A percentile compares a stretch with the other conserved stretches of the same genome.
Evolutionary conservation across 2,797 vertebrate species (phyloP).

Genomic region (Parambassis ranga): DNA sequence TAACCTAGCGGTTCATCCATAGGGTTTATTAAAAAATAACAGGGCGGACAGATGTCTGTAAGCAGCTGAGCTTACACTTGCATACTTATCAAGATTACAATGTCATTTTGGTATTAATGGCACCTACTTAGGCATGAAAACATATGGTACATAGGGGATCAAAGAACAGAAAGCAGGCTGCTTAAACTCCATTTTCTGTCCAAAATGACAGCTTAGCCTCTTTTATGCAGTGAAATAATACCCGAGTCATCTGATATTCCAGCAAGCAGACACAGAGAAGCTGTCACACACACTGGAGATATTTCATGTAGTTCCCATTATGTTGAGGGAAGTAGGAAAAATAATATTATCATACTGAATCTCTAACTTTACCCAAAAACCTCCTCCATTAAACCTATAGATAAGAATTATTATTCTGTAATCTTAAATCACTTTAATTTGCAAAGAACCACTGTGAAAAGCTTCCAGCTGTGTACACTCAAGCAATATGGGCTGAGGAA

Average conservation of each 20-base stretch:
- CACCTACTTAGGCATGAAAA: constrained; percentile 46
- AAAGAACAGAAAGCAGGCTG: constrained; percentile 32
- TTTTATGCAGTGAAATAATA: constrained; percentile 38
- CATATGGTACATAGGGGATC: constrained; percentile 42
- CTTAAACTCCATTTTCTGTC: constrained; percentile 35
- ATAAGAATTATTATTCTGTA: background rate
- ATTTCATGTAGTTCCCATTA: background rate
- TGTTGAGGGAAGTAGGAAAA: constrained; percentile 26
- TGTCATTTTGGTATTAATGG: constrained; percentile 48
- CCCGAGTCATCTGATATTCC: constrained; percentile 26
- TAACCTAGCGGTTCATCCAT: background rate
- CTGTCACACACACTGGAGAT: background rate
- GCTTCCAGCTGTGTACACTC: background rate
- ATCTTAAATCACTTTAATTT: background rate
- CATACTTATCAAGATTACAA: constrained; percentile 51
- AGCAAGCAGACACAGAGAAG: constrained; percentile 12
- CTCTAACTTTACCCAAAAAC: background rate
- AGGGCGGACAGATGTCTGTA: constrained; percentile 39
- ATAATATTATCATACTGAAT: background rate
- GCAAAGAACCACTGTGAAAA: background rate
- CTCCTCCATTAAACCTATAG: background rate
- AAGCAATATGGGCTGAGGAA: background rate
- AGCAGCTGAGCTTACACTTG: constrained; percentile 42
- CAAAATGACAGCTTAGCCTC: constrained; percentile 51
- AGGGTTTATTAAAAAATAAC: constrained; percentile 11